Base-by-base conservation (phyloP, 2,888 invertebrate genomes). In the Euspilapteryx auroguttella region DNA sequence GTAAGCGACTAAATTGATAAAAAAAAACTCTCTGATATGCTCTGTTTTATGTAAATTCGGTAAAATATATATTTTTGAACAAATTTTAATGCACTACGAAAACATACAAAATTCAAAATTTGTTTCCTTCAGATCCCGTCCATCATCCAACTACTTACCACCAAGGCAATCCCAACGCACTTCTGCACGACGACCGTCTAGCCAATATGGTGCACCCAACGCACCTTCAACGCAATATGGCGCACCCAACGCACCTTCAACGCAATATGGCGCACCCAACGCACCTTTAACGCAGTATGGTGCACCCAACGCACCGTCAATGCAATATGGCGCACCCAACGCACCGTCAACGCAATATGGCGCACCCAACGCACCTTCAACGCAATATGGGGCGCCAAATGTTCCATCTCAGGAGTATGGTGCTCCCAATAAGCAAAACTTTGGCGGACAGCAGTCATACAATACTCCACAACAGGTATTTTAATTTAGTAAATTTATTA, bases 131-230 rank as follows among this genome's bases (percentile, higher is more conserved):
- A 55, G 49, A 36, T 50, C 52, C 24, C 58, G 64, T 24, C 73
- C 68, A 15, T 49, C 65, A 9, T 56, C 51, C 34, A 53, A 47
- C 33, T 79, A 78, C 32, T 56, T 71, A 25, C 51, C 75, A n/a
- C 77, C 73, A 3, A 25, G 11, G 14, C 27, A 25, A 20, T 15
- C 25, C 7, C 27, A 15, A 23, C 24, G 10, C 13, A n/a, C n/a
- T n/a, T n/a, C n/a, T n/a, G n/a, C n/a, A n/a, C n/a, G n/a, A n/a
- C 31, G 30, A 4, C 40, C 44, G 4, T 41, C 46, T 8, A 4
- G 33, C 12, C 41, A 44, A 30, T 50, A 49, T 29, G 36, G 39
- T 2, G 31, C 41, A 2, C 24, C 30, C 23, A 26, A 17, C 12
- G 9, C 35, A 1, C 44, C 43, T 0, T 41, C 45, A 3, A 31